These are phyloP conservation scores for Drosophila orena DNA, from an alignment of 1,140 invertebrate genomes.

Conservation along the genomic window DNA sequence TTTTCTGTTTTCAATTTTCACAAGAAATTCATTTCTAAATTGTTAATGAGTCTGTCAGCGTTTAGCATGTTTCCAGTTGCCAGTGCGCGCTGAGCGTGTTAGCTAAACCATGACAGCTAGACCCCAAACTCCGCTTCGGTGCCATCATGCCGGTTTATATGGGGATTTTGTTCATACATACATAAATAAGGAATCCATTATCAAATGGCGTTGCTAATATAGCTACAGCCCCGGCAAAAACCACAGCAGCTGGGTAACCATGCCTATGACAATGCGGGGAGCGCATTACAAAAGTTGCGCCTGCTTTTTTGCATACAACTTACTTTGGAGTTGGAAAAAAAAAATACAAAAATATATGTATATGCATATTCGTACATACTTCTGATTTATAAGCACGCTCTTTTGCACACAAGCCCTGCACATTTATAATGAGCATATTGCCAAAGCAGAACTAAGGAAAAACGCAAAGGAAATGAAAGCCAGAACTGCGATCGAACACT, in stretches of 20 bases:
- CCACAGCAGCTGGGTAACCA: conserved; percentile 38
- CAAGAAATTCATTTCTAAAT: conserved; percentile 58
- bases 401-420: conserved; percentile 32
- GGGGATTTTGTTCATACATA: conserved; percentile 62
- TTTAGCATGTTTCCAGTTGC: conserved; percentile 75
- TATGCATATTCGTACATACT: conserved; percentile 36
- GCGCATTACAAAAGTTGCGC: conserved; percentile 50
- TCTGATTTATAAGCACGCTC: conserved; percentile 23
- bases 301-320: conserved; percentile 60
- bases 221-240: conserved; percentile 16
- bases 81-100: conserved; percentile 66
- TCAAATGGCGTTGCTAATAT: conserved; percentile 73
- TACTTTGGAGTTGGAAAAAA: conserved; percentile 31
- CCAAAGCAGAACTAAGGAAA: conserved; percentile 37
- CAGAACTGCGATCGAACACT: conserved; percentile 28
- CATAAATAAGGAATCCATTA: conserved; percentile 76
- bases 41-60: conserved; percentile 68
- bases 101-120: conserved; percentile 49
- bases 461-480: conserved; percentile 48
- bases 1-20: conserved; percentile 36
- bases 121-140: neutral
- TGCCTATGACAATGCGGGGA: conserved; percentile 43
- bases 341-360: conserved; percentile 20
- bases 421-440: conserved; percentile 79
- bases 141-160: conserved; percentile 31